Percentiles rank a stretch among this genome's conserved stretches.
Conservation (phyloP, 2,797 vertebrate genomes). For the Dermochelys coriacea region DNA sequence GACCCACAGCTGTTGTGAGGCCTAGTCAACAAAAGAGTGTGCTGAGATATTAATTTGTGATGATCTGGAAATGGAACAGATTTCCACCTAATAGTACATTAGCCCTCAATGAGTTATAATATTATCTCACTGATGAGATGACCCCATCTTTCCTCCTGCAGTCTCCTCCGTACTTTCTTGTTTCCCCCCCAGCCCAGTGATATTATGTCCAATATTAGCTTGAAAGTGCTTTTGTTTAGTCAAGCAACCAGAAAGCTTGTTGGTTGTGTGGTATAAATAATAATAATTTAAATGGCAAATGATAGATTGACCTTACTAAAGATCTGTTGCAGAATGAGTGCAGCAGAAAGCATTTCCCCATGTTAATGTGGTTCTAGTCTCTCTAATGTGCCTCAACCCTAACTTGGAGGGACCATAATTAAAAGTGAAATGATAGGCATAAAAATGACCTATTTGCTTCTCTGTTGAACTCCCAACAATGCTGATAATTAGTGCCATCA, state of each 20-base stretch:
- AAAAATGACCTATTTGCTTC: not conserved
- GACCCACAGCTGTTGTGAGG: not conserved
- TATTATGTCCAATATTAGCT: not conserved
- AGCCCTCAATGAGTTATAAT: not conserved
- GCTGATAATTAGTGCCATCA: not conserved
- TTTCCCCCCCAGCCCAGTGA: not conserved
- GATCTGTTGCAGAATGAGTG: not conserved
- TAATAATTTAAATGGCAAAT: not conserved
- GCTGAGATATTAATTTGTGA: not conserved
- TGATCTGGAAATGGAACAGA: not conserved
- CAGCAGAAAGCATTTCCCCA: not conserved
- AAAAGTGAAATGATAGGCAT: not conserved
- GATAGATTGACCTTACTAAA: not conserved
- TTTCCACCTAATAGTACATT: not conserved
- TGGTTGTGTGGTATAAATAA: not conserved
- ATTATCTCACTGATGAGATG: not conserved
- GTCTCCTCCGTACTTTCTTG: not conserved
- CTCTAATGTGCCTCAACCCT: not conserved
- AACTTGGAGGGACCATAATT: not conserved
- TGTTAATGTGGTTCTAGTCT: not conserved
- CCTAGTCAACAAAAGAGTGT: not conserved
- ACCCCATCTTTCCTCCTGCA: not conserved
- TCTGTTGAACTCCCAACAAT: not conserved
- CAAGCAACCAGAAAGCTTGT: not conserved
- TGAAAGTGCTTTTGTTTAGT: not conserved